These are phyloP conservation scores for Sebastes elongatus DNA, from an alignment of 2,797 vertebrate species.

Conservation along the genomic window DNA sequence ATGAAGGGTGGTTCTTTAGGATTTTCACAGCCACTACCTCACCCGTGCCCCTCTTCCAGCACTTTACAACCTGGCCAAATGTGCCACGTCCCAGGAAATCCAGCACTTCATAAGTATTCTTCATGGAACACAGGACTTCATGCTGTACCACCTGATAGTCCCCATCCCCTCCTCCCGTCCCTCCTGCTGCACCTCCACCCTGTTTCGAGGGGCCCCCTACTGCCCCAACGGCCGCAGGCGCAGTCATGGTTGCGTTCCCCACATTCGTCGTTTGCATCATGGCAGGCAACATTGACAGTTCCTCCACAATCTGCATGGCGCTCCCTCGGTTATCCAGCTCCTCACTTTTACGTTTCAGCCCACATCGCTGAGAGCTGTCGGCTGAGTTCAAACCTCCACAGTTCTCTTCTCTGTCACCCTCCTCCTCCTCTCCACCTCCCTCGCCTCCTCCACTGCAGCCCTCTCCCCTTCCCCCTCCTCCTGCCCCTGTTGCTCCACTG, in stretches of 20 bases:
- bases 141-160: conserved; percentile 99
- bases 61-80: conserved; percentile 99
- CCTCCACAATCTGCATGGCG: conserved; percentile 99
- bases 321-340: conserved; percentile 91
- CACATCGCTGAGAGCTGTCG: conserved; percentile 93
- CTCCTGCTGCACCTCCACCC: conserved; percentile 82
- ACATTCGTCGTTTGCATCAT: conserved; percentile 95
- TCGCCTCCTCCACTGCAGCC: conserved; percentile 71
- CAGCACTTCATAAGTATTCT: conserved; percentile 98
- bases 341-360: conserved; percentile 98
- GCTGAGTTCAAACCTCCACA: conserved; percentile 86
- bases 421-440: conserved; percentile 58
- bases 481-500: conserved; percentile 80
- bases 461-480: conserved; percentile 78
- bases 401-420: conserved; percentile 72
- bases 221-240: conserved; percentile 83
- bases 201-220: conserved; percentile 88
- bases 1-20: conserved; percentile 98
- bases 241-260: conserved; percentile 88
- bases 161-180: conserved; percentile 85
- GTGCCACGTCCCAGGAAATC: conserved; percentile 98
- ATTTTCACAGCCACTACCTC: conserved; percentile 98
- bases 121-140: conserved; percentile 96
- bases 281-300: conserved; percentile 95
- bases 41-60: conserved; percentile 97